A percentile compares a stretch with the other conserved stretches of the same genome.
Conservation (phyloP, 2,888 invertebrate species). For the Baronia brevicornis region DNA sequence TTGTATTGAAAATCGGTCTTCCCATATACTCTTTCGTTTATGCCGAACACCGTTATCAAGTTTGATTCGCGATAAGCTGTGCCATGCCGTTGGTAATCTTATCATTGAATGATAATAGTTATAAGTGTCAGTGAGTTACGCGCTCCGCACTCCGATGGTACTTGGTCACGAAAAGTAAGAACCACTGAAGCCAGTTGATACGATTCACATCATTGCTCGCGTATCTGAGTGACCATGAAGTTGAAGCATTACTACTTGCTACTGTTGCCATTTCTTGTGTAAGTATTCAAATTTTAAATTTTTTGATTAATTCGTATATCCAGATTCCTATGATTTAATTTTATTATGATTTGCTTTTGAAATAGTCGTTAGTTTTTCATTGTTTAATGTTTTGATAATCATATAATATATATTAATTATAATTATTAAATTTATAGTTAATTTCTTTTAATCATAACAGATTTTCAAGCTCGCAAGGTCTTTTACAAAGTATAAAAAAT, state of each 20-base stretch:
- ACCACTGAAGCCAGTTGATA: conserved; percentile 44
- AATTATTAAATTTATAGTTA: too few relatives aligned
- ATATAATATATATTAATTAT: too few relatives aligned
- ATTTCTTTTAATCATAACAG: too few relatives aligned
- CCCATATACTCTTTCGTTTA: conserved; percentile 48
- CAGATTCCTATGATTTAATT: too few relatives aligned
- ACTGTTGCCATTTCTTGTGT: conserved; percentile 47
- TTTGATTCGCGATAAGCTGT: conserved; percentile 68
- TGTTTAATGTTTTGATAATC: too few relatives aligned
- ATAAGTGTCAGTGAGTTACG: conserved; percentile 73
- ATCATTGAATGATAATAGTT: conserved; percentile 72
- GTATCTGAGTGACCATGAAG: conserved; percentile 49
- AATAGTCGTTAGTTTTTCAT: not conserved
- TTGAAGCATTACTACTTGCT: conserved; percentile 41
- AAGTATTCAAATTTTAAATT: conserved; percentile 35
- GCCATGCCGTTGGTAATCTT: conserved; percentile 66
- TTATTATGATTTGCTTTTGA: not conserved
- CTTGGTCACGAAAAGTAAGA: conserved; percentile 50
- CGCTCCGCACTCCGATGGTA: conserved; percentile 52
- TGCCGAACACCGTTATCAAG: conserved; percentile 57
- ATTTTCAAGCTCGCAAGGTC: too few relatives aligned
- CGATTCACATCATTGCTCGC: conserved; percentile 32
- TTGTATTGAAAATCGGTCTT: conserved; percentile 39
- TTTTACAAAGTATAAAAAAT: too few relatives aligned
- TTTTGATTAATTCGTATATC: too few relatives aligned